Evolutionary conservation across 2,888 invertebrate species (phyloP).

Genomic region (Eremobia ochroleuca): DNA sequence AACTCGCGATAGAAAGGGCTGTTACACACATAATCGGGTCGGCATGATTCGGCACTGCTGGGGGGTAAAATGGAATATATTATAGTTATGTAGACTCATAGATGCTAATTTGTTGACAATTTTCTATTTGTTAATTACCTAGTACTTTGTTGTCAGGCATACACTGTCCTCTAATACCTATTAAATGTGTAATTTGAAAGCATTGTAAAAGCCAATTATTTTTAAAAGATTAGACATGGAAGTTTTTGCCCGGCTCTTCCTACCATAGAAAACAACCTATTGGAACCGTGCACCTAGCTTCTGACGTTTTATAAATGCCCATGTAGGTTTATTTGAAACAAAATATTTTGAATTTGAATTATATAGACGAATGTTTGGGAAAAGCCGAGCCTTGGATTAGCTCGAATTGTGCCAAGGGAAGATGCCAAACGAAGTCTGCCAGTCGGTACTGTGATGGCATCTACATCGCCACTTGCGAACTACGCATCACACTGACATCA

Average conservation of each 20-base stretch:
- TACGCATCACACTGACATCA: too few relatives aligned
- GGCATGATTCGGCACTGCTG: not conserved
- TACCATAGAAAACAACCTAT: not conserved
- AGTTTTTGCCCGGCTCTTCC: not conserved
- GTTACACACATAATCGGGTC: not conserved
- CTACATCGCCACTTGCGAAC: too few relatives aligned
- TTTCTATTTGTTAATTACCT: not conserved
- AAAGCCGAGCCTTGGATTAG: not conserved
- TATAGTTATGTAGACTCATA: not conserved
- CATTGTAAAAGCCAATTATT: not conserved
- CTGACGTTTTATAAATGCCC: not conserved
- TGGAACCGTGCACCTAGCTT: not conserved
- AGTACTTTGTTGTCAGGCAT: not conserved
- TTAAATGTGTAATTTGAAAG: not conserved
- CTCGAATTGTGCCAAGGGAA: too few relatives aligned
- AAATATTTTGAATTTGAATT: not conserved
- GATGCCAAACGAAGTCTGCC: not conserved
- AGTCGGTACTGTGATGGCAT: too few relatives aligned
- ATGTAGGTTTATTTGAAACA: not conserved
- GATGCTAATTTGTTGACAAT: not conserved
- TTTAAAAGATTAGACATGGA: not conserved
- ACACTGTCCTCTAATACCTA: not conserved
- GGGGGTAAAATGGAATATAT: not conserved
- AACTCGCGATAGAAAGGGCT: constrained; percentile 56
- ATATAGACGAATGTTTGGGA: not conserved